A percentile compares a stretch with the other conserved stretches of the same genome.
Evolutionary conservation across 2,113 vertebrate species (phyloP).

Genomic region (Burhinus bistriatus): DNA sequence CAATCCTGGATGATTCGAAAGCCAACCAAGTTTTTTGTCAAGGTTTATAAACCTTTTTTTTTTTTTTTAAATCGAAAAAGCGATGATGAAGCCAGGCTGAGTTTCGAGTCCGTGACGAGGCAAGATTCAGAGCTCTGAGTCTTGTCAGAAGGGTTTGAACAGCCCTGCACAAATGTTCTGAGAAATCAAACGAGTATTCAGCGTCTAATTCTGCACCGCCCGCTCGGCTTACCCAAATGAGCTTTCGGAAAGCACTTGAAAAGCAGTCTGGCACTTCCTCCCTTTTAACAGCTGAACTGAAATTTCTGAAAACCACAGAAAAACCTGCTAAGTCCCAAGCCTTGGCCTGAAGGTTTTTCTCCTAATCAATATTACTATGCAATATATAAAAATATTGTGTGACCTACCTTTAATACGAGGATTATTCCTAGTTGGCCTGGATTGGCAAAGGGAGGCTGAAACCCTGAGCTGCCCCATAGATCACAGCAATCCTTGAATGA

Average conservation of each 20-base stretch:
- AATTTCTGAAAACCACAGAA: slow-evolving; percentile 21
- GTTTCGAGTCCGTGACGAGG: not conserved
- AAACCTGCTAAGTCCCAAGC: not conserved
- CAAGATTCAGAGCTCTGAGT: not conserved
- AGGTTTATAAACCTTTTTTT: not conserved
- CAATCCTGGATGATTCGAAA: not conserved
- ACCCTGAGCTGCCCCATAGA: not conserved
- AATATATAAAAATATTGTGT: not conserved
- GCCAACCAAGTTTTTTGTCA: not conserved
- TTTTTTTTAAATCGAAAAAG: not conserved
- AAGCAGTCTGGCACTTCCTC: slow-evolving; percentile 57
- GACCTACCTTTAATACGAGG: not conserved
- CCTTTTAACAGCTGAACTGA: slow-evolving; percentile 32
- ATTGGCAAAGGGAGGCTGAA: not conserved
- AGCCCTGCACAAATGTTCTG: slow-evolving; percentile 35
- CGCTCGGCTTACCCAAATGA: slow-evolving; percentile 10
- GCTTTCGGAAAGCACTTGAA: slow-evolving; percentile 52
- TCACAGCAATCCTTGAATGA: not conserved
- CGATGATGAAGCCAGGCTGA: not conserved
- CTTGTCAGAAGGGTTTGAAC: slow-evolving; percentile 4
- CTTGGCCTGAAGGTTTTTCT: not conserved
- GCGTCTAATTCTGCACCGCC: not conserved
- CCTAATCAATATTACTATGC: not conserved
- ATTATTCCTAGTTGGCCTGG: not conserved
- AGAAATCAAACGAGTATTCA: slow-evolving; percentile 47